Base-by-base conservation (phyloP, 2,888 invertebrate species). In the Oxyteleia sp. region DNA sequence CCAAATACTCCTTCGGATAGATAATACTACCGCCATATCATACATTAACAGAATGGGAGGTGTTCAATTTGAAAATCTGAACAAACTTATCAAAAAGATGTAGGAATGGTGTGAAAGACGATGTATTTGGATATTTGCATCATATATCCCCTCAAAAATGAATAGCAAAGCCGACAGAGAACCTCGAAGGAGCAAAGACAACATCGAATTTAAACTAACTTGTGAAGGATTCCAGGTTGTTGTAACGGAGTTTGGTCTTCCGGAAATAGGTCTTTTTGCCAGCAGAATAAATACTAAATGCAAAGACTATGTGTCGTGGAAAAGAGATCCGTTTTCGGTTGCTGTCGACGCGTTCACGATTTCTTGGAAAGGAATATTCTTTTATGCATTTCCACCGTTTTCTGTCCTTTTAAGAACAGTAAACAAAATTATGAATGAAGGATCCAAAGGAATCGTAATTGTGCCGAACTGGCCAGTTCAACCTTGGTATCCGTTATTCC, bases 341-440 rank as follows among this genome's bases (percentile, higher is more conserved):
- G 43, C 16, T 0, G 11, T 43, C 16, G 43, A 43, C 10, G 43
- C 43, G 1, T 43, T 43, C 7, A 43, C 16, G 2, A 43, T 43
- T 43, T 15, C 43, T 5, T 43, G 16, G 16, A 43, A 16, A 16
- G 2, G 11, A 5, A 4, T 8, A 5, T 43, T 43, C 11, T 85
- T 84, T 35, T 90, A 88, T 74, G 89, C 89, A 0, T 90, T 90
- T 29, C 89, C 90, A 0, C 89, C 89, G 0, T 90, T 90, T 64
- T 82, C 86, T 0, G 13, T 90, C 0, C 87, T 91, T 26, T 55
- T 87, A 26, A 88, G 71, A 81, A 72, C 82, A 0, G 18, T 92
- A 15, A 68, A 85, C 57, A 91, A 92, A 81, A 90, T 92, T 35
- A 84, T 82, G 47, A n/a, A 49, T 0, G 89, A 92, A 32, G 76